Percentiles rank a stretch among this genome's conserved stretches.
Conservation (phyloP, 2,888 invertebrate species). For the Gnatocerus cornutus region DNA sequence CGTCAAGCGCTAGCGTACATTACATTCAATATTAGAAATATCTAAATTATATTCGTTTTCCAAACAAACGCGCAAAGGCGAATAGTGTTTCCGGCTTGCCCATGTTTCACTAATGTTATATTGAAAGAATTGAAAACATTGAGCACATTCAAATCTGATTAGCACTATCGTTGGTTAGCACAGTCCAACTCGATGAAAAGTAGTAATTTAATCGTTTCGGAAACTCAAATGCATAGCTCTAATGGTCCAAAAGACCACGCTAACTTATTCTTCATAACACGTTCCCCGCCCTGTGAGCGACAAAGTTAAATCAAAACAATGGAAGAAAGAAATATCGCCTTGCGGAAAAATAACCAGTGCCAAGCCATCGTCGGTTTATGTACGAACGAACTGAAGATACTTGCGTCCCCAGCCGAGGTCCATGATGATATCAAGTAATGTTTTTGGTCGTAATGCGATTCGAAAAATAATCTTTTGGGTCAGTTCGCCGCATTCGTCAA, state of each 20-base stretch:
- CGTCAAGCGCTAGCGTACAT: too few relatives aligned
- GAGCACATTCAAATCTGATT: not conserved
- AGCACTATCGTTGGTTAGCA: not conserved
- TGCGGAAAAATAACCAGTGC: slow-evolving; percentile 33
- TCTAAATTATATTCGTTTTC: too few relatives aligned
- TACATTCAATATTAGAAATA: too few relatives aligned
- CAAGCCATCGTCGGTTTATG: slow-evolving; percentile 23
- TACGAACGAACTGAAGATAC: slow-evolving; percentile 29
- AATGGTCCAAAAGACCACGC: slow-evolving; percentile 1
- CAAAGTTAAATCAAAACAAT: slow-evolving; percentile 1
- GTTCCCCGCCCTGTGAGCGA: slow-evolving; percentile 9
- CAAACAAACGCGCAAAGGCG: too few relatives aligned
- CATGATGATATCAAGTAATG: slow-evolving; percentile 30
- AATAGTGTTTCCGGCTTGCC: too few relatives aligned
- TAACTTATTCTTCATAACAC: not conserved
- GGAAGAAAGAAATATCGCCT: slow-evolving; percentile 37
- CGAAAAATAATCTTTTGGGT: slow-evolving; percentile 36
- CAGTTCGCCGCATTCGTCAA: slow-evolving; percentile 37
- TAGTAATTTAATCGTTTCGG: too few relatives aligned
- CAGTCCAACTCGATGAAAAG: too few relatives aligned
- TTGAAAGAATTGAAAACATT: not conserved
- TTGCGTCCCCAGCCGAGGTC: slow-evolving; percentile 44
- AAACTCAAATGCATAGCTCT: too few relatives aligned
- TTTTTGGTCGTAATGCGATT: slow-evolving; percentile 36
- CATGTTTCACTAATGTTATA: too few relatives aligned